These are phyloP conservation scores for Centrocercus urophasianus DNA, from an alignment of 2,113 vertebrate genomes.

Conservation along the genomic window DNA sequence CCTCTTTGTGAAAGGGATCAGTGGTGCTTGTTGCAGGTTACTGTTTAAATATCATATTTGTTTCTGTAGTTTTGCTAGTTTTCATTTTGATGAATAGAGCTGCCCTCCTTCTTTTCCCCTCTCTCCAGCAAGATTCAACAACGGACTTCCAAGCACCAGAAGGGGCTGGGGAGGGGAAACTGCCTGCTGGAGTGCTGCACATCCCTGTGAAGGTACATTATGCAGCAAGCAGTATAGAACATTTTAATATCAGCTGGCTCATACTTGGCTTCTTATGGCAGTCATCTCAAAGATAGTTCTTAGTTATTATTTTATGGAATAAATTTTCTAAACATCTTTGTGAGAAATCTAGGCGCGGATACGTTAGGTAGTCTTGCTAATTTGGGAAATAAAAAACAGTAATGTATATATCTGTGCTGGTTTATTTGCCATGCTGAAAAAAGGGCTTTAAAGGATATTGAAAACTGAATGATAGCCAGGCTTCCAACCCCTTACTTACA, in stretches of 20 bases:
- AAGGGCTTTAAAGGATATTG: not conserved
- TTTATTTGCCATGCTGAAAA: not conserved
- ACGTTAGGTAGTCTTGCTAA: not conserved
- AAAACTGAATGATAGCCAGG: not conserved
- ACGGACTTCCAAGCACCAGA: not conserved
- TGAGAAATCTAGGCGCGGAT: not conserved
- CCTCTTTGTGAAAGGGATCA: not conserved
- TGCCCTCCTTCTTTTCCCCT: not conserved
- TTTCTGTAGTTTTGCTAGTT: not conserved
- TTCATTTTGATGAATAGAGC: not conserved
- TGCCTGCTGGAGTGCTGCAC: not conserved
- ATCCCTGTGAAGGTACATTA: not conserved
- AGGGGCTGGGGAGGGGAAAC: no score
- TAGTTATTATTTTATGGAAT: not conserved
- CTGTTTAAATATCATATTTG: not conserved
- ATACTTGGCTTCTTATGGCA: not conserved
- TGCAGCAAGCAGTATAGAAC: not conserved
- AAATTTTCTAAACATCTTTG: not conserved
- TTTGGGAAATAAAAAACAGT: not conserved
- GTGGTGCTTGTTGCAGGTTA: not conserved
- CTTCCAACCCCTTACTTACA: not conserved
- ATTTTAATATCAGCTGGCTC: not conserved
- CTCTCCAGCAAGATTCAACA: not conserved
- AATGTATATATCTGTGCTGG: not conserved
- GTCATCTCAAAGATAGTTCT: not conserved